Evolutionary conservation across 2,113 vertebrate species (phyloP).

Genomic region (Melanocharis versteri): DNA sequence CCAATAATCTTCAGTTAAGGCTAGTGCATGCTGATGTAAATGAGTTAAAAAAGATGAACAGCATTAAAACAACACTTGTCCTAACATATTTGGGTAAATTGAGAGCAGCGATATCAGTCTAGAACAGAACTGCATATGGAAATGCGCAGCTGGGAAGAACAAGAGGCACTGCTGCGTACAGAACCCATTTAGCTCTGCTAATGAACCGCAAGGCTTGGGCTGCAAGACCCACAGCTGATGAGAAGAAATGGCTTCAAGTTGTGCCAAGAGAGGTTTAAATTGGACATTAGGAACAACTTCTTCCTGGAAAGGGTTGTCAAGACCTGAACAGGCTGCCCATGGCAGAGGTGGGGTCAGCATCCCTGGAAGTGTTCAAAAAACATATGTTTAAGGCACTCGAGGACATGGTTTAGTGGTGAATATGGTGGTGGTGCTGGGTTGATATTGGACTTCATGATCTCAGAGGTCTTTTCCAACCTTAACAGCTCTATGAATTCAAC

Average conservation of each 20-base stretch:
- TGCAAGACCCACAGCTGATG: not conserved
- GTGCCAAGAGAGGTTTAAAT: not conserved
- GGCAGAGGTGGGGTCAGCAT: not conserved
- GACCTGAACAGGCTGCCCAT: not conserved
- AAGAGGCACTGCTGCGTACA: not conserved
- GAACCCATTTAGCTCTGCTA: not conserved
- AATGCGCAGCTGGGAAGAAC: conserved; percentile 10
- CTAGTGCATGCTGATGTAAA: conserved; percentile 78
- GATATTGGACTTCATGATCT: not conserved
- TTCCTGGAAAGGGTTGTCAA: not conserved
- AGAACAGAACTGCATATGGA: not conserved
- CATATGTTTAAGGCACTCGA: not conserved
- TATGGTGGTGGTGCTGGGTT: not conserved
- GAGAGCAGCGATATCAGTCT: conserved; percentile 24
- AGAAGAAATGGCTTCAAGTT: not conserved
- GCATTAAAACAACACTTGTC: conserved; percentile 65
- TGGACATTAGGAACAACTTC: not conserved
- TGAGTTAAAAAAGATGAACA: conserved; percentile 76
- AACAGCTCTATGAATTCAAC: not conserved
- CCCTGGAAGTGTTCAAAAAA: not conserved
- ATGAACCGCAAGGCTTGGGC: not conserved
- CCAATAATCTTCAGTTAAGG: conserved; percentile 72
- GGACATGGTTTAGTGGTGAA: not conserved
- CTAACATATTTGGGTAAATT: not conserved
- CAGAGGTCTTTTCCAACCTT: not conserved